A percentile compares a stretch with the other conserved stretches of the same genome.
Evolutionary conservation across 2,888 invertebrate species (phyloP).

Genomic region (Endomychus coccineus): DNA sequence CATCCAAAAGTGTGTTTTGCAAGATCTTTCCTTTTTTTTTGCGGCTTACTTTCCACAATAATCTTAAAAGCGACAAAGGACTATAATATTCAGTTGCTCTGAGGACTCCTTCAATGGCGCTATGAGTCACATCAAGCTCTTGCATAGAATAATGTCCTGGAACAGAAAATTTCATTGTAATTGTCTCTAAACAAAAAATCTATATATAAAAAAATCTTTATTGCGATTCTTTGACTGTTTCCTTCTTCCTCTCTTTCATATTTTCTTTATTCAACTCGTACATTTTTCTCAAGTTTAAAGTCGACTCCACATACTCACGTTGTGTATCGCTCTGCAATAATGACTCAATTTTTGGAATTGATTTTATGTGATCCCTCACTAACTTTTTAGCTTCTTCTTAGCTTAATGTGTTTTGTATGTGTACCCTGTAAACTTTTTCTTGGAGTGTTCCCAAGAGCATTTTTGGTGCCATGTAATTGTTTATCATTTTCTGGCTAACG

Average conservation of each 20-base stretch:
- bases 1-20: too few relatives aligned
- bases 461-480: neutral
- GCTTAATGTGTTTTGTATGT: neutral
- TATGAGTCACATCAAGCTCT: constrained; percentile 20
- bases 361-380: neutral
- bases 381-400: neutral
- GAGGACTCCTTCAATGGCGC: constrained; percentile 8
- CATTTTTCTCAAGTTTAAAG: constrained; percentile 1
- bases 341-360: constrained; percentile 1
- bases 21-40: too few relatives aligned
- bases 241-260: constrained; percentile 1
- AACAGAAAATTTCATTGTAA: constrained; percentile 24
- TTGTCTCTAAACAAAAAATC: constrained; percentile 4
- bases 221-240: neutral
- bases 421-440: neutral
- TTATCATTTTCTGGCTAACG: neutral
- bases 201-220: constrained; percentile 1
- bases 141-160: constrained; percentile 24
- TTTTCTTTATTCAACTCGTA: neutral
- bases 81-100: constrained; percentile 17
- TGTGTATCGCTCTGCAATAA: neutral
- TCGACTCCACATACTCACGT: neutral
- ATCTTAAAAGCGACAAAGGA: too few relatives aligned
- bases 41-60: too few relatives aligned
- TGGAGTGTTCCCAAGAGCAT: neutral